Evolutionary conservation across 2,888 invertebrate species (phyloP).

Genomic region (Ectemnius lituratus): DNA sequence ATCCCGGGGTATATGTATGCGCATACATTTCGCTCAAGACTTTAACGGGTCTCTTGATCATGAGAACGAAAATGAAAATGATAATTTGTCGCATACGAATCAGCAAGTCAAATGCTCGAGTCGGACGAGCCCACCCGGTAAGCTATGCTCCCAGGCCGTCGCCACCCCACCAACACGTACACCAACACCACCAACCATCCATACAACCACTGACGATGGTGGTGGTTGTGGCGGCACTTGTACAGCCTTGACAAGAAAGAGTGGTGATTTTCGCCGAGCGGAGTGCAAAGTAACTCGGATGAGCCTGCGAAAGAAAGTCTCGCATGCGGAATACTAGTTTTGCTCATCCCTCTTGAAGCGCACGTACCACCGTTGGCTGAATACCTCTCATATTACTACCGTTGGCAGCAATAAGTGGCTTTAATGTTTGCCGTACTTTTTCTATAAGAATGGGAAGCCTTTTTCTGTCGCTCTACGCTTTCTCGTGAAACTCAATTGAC

Average conservation of each 20-base stretch:
- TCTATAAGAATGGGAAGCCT: too few species aligned
- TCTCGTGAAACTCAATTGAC: too few species aligned
- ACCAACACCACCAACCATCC: not conserved
- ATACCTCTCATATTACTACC: too few species aligned
- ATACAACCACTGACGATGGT: too few species aligned
- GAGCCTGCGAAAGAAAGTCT: too few species aligned
- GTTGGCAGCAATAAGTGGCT: too few species aligned
- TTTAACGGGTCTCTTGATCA: slow-evolving; percentile 50
- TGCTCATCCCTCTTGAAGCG: too few species aligned
- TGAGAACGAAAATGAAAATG: slow-evolving; percentile 54
- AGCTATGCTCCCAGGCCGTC: not conserved
- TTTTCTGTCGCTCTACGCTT: too few species aligned
- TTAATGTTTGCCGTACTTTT: too few species aligned
- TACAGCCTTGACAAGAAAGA: slow-evolving; percentile 26
- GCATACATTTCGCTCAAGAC: slow-evolving; percentile 53
- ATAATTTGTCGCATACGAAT: slow-evolving; percentile 55
- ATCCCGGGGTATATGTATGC: slow-evolving; percentile 46
- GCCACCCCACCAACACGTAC: not conserved
- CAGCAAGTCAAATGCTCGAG: slow-evolving; percentile 51
- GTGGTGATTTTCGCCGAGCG: slow-evolving; percentile 30
- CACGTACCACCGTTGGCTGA: too few species aligned
- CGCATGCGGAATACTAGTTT: too few species aligned
- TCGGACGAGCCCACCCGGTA: slow-evolving; percentile 17
- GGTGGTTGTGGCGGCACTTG: too few species aligned
- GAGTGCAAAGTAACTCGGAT: slow-evolving; percentile 25